phyloP scores from a whole-genome alignment of 2,888 invertebrate genomes.

The Xestia rhomboidea region DNA sequence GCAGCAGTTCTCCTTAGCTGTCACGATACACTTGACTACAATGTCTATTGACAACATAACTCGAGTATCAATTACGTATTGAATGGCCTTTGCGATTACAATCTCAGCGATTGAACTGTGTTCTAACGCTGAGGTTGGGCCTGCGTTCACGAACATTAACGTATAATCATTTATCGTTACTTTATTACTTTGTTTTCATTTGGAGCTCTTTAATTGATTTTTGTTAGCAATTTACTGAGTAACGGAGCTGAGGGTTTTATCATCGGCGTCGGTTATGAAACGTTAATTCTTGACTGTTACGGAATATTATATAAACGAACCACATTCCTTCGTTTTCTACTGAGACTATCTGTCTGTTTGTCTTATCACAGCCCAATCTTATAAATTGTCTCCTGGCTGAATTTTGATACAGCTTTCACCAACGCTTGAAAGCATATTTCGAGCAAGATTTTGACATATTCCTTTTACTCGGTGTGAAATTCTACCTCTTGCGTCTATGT shows the following conservation, averaged over 20 bases:
- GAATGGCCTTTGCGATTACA: conserved; percentile 73
- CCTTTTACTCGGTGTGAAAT: conserved; percentile 38
- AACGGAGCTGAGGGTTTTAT: conserved; percentile 42
- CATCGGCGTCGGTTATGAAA: conserved; percentile 42
- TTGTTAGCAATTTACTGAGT: conserved; percentile 58
- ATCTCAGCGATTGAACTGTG: conserved; percentile 73
- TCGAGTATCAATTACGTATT: conserved; percentile 73
- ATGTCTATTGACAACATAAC: conserved; percentile 73
- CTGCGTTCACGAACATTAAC: conserved; percentile 54
- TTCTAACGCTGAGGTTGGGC: conserved; percentile 64
- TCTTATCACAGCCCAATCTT: conserved; percentile 22
- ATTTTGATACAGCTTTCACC: conserved; percentile 48
- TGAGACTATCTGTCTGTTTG: conserved; percentile 6
- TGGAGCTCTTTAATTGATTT: conserved; percentile 57
- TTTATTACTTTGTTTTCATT: conserved; percentile 59
- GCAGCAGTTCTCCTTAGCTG: conserved; percentile 62
- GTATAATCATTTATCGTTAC: conserved; percentile 53
- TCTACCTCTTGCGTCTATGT: conserved; percentile 19
- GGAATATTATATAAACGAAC: conserved; percentile 34
- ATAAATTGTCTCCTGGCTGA: conserved; percentile 23
- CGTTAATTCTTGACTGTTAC: conserved; percentile 32
- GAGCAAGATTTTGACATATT: conserved; percentile 28
- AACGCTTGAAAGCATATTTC: conserved; percentile 23
- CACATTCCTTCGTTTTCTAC: conserved; percentile 31
- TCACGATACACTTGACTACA: conserved; percentile 71